Conservation (phyloP, 2,888 invertebrate genomes). For the Epistrophe grossulariae region DNA sequence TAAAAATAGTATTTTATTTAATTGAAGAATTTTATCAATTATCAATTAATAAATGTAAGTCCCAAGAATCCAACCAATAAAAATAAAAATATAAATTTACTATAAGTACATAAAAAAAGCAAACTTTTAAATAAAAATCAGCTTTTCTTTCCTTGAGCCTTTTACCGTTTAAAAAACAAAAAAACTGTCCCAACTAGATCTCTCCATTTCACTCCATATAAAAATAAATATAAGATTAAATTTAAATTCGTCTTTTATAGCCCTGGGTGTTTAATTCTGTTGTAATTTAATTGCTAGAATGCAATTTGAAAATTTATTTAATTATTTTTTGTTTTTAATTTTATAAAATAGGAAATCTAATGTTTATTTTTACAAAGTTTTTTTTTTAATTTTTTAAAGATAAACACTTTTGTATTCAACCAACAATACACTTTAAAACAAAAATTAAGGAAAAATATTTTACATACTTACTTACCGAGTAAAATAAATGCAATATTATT, state of each 20-base stretch:
- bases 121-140: no score
- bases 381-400: not conserved
- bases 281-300: constrained; percentile 57
- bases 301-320: constrained; percentile 49
- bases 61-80: no score
- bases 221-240: constrained; percentile 33
- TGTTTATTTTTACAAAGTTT: constrained; percentile 26
- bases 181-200: not conserved
- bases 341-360: constrained; percentile 44
- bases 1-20: no score
- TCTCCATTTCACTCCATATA: constrained; percentile 63
- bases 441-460: constrained; percentile 26
- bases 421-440: constrained; percentile 50
- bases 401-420: constrained; percentile 44
- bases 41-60: no score
- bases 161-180: not conserved
- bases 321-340: constrained; percentile 7
- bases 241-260: constrained; percentile 40
- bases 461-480: constrained; percentile 54
- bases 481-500: constrained; percentile 45
- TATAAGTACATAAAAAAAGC: no score
- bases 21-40: no score
- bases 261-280: constrained; percentile 13
- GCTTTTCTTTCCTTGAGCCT: no score
- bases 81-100: no score